These are phyloP conservation scores for Andrena bucephala DNA, from an alignment of 2,888 invertebrate species.

Conservation along the genomic window DNA sequence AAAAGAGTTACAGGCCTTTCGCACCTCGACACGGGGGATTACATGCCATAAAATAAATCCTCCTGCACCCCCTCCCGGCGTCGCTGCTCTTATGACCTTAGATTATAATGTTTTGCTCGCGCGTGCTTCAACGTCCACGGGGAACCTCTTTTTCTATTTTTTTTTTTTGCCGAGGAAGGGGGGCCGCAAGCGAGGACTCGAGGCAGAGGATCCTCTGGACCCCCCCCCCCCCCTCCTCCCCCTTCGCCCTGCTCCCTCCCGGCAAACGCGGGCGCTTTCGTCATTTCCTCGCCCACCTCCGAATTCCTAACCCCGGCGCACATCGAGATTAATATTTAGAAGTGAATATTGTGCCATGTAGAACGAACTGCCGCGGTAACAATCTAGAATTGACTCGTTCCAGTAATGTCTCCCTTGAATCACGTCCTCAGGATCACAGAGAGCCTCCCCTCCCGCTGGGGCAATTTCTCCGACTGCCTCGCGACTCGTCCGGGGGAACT, in stretches of 20 bases:
- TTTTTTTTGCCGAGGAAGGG: not conserved
- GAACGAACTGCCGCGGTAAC: not conserved
- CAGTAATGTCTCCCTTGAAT: conserved; percentile 5
- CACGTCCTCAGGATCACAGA: not conserved
- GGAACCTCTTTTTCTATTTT: conserved; percentile 40
- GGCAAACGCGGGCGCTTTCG: too few species aligned
- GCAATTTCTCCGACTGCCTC: conserved; percentile 62
- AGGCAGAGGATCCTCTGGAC: too few species aligned
- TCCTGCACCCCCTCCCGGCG: conserved; percentile 63
- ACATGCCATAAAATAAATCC: conserved; percentile 83
- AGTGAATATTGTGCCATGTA: too few species aligned
- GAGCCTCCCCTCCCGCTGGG: conserved; percentile 45
- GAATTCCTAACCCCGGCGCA: too few species aligned
- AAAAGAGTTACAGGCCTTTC: conserved; percentile 83
- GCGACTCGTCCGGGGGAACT: conserved; percentile 46
- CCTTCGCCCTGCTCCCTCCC: too few species aligned
- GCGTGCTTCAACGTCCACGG: conserved; percentile 70
- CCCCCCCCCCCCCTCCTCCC: too few species aligned
- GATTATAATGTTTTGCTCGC: conserved; percentile 82
- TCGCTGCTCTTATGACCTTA: conserved; percentile 68
- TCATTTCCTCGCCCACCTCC: too few species aligned
- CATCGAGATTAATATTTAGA: too few species aligned
- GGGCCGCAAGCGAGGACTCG: too few species aligned
- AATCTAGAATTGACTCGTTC: not conserved
- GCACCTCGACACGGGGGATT: conserved; percentile 83